Evolutionary conservation across 2,888 invertebrate genomes (phyloP).

Genomic region (Hirtodrosophila histrioides): DNA sequence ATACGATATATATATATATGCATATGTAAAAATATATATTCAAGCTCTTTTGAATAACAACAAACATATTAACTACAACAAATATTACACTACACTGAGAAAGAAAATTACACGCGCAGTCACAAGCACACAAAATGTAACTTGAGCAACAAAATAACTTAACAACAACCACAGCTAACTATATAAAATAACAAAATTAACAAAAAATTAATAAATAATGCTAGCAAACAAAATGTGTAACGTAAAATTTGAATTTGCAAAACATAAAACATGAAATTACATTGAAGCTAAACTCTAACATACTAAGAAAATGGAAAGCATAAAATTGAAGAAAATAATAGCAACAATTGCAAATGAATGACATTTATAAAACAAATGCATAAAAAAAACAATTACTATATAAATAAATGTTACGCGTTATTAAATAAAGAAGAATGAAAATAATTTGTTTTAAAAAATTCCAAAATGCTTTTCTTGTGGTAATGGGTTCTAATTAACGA

Average conservation of each 20-base stretch:
- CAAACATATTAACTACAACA: constrained; percentile 56
- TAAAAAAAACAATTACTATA: constrained; percentile 82
- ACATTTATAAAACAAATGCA: constrained; percentile 54
- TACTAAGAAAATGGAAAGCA: constrained; percentile 27
- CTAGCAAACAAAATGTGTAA: constrained; percentile 49
- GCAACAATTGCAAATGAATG: constrained; percentile 66
- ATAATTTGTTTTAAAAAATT: constrained; percentile 84
- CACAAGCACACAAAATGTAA: constrained; percentile 47
- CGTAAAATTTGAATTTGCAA: constrained; percentile 58
- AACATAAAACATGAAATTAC: constrained; percentile 30
- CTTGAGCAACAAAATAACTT: constrained; percentile 42
- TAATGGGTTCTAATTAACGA: background rate
- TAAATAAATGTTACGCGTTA: constrained; percentile 88
- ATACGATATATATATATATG: constrained; percentile 26
- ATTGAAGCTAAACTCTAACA: constrained; percentile 37
- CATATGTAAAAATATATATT: constrained; percentile 39
- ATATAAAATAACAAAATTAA: constrained; percentile 29
- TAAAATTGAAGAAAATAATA: constrained; percentile 47
- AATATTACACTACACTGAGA: constrained; percentile 50
- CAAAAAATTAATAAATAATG: constrained; percentile 23
- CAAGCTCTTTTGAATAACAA: constrained; percentile 61
- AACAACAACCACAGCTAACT: constrained; percentile 14
- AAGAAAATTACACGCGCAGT: constrained; percentile 52
- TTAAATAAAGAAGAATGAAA: constrained; percentile 86
- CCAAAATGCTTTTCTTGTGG: background rate